Conservation (phyloP, 37 sponge, comb jelly and placozoan genomes). For the Eunapius fragilis region DNA sequence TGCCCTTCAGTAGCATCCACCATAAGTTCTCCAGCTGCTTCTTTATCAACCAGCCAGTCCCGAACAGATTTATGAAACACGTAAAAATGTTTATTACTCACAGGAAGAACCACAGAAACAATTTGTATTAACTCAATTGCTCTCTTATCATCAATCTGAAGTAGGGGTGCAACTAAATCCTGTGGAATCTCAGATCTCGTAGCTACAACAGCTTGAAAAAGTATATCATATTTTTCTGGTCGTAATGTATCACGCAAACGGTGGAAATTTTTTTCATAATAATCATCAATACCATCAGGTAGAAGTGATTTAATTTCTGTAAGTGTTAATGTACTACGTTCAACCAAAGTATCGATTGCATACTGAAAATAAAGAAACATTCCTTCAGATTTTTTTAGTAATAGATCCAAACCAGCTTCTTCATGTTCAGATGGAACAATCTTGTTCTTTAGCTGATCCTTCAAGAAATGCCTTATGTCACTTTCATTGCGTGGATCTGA, state of each 20-base stretch:
- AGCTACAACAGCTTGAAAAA: constrained; percentile 27
- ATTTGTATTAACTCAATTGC: neutral
- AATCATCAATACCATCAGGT: constrained; percentile 58
- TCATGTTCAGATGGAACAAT: constrained; percentile 3
- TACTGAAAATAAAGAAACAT: constrained; percentile 58
- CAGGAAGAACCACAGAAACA: constrained; percentile 18
- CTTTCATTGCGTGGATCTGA: constrained; percentile 28
- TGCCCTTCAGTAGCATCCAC: constrained; percentile 6
- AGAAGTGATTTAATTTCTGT: constrained; percentile 18
- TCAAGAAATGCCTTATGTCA: constrained; percentile 18
- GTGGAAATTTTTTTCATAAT: constrained; percentile 39
- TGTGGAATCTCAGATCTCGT: constrained; percentile 6
- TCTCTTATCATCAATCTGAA: neutral
- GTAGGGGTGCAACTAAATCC: neutral
- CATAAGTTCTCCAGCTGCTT: neutral
- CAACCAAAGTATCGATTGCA: constrained; percentile 25
- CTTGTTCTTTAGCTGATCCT: neutral
- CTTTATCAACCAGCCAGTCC: constrained; percentile 30
- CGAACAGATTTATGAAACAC: constrained; percentile 43
- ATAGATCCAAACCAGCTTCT: constrained; percentile 8
- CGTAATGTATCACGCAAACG: constrained; percentile 2
- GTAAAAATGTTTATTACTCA: neutral
- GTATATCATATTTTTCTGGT: constrained; percentile 5
- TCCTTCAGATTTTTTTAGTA: constrained; percentile 46
- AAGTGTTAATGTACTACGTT: neutral